These are phyloP conservation scores for Melanotus villosus DNA, from an alignment of 2,888 invertebrate genomes.

Conservation along the genomic window DNA sequence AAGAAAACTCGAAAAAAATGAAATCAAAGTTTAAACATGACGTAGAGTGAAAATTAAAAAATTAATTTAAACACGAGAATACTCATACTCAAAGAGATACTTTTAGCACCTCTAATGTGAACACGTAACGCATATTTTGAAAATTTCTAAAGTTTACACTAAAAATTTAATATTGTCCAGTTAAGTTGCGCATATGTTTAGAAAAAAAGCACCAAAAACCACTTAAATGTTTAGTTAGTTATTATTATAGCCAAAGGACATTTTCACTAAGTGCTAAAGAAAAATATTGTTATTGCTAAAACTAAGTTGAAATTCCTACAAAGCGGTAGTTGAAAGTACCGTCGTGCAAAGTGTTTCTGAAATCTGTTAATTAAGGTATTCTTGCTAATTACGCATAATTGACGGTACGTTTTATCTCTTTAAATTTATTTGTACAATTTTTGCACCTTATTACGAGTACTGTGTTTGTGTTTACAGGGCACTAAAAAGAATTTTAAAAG, in stretches of 20 bases:
- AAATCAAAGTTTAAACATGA: too few relatives aligned
- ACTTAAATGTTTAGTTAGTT: background rate
- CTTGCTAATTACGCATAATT: slow-evolving; percentile 53
- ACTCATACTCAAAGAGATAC: too few relatives aligned
- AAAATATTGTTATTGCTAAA: background rate
- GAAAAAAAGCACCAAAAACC: background rate
- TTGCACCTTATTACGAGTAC: slow-evolving; percentile 13
- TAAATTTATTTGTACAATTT: slow-evolving; percentile 37
- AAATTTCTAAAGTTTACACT: too few relatives aligned
- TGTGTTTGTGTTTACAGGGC: slow-evolving; percentile 8
- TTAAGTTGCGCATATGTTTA: background rate
- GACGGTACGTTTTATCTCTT: slow-evolving; percentile 48
- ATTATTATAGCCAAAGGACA: background rate
- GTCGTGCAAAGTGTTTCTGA: slow-evolving; percentile 44
- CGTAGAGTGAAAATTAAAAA: too few relatives aligned
- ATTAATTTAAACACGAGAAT: too few relatives aligned
- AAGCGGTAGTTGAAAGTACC: slow-evolving; percentile 44
- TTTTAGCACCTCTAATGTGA: too few relatives aligned
- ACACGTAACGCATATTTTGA: too few relatives aligned
- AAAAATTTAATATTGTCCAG: background rate
- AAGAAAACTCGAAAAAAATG: too few relatives aligned
- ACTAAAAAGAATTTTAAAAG: slow-evolving; percentile 18
- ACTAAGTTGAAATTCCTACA: background rate
- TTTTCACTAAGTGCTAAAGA: background rate
- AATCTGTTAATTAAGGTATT: slow-evolving; percentile 51